A percentile compares a stretch with the other conserved stretches of the same genome.
phyloP scores from a whole-genome alignment of 1,140 invertebrate genomes.

The Drosophila lacteicornis region DNA sequence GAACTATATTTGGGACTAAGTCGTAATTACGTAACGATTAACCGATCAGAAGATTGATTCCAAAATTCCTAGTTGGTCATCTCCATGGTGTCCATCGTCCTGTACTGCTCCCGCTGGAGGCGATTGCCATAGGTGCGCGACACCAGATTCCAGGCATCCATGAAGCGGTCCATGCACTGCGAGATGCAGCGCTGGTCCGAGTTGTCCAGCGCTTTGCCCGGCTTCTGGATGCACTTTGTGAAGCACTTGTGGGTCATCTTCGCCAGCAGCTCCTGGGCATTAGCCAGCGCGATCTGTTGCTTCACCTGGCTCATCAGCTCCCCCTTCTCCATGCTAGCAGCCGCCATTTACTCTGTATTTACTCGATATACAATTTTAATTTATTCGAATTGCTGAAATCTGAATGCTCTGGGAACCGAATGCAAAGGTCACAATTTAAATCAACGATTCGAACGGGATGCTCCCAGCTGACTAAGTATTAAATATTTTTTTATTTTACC shows the following conservation, averaged over 20 bases:
- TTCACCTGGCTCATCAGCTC: slow-evolving; percentile 97
- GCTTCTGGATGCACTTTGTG: slow-evolving; percentile 96
- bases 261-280: slow-evolving; percentile 96
- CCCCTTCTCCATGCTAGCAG: slow-evolving; percentile 88
- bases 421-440: not conserved
- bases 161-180: slow-evolving; percentile 99
- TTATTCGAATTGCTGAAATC: slow-evolving; percentile 3
- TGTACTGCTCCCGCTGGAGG: slow-evolving; percentile 89
- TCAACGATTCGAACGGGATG: not conserved
- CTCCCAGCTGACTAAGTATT: not conserved
- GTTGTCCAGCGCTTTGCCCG: slow-evolving; percentile 94
- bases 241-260: slow-evolving; percentile 99
- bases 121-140: slow-evolving; percentile 93
- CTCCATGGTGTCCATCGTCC: slow-evolving; percentile 9
- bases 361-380: slow-evolving; percentile 23
- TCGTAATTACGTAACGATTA: not conserved
- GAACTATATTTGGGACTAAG: not conserved
- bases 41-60: not conserved
- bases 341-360: slow-evolving; percentile 29
- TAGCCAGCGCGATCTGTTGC: slow-evolving; percentile 97
- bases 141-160: slow-evolving; percentile 97
- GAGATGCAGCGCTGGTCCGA: slow-evolving; percentile 98
- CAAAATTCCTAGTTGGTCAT: slow-evolving; percentile 19
- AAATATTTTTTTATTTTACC: not conserved
- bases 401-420: slow-evolving; percentile 9